Conservation (phyloP, 1,140 invertebrate species). For the Euwallacea fornicatus region DNA sequence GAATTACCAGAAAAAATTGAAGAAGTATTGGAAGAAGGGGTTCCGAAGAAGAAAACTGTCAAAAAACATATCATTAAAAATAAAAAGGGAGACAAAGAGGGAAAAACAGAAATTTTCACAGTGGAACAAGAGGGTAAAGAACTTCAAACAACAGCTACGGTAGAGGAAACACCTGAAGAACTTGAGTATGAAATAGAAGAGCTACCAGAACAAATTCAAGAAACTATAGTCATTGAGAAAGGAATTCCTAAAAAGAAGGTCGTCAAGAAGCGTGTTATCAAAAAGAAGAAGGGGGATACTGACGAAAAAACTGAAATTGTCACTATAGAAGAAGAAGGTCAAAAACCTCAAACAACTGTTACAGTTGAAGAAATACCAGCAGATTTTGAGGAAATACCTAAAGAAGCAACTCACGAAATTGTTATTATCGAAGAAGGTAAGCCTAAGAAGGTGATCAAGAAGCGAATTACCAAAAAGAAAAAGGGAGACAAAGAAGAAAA, state of each 20-base stretch:
- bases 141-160: constrained; percentile 51
- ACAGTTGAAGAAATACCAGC: constrained; percentile 47
- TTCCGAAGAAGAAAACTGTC: constrained; percentile 51
- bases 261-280: constrained; percentile 44
- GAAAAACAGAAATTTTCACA: constrained; percentile 46
- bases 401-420: constrained; percentile 50
- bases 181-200: constrained; percentile 38
- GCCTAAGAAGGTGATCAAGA: constrained; percentile 41
- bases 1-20: constrained; percentile 47
- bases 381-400: constrained; percentile 45
- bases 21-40: constrained; percentile 45
- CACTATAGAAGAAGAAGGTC: constrained; percentile 49
- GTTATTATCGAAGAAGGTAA: constrained; percentile 27
- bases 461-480: constrained; percentile 47
- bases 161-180: constrained; percentile 37
- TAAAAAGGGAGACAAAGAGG: constrained; percentile 41
- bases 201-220: constrained; percentile 46
- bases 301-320: constrained; percentile 48
- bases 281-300: constrained; percentile 42
- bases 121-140: constrained; percentile 53
- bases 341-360: constrained; percentile 51
- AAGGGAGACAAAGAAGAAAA: constrained; percentile 43
- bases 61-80: constrained; percentile 50
- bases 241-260: constrained; percentile 49
- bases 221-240: constrained; percentile 41